Base-by-base conservation (phyloP, 2,797 vertebrate genomes). In the Pitangus sulphuratus region DNA sequence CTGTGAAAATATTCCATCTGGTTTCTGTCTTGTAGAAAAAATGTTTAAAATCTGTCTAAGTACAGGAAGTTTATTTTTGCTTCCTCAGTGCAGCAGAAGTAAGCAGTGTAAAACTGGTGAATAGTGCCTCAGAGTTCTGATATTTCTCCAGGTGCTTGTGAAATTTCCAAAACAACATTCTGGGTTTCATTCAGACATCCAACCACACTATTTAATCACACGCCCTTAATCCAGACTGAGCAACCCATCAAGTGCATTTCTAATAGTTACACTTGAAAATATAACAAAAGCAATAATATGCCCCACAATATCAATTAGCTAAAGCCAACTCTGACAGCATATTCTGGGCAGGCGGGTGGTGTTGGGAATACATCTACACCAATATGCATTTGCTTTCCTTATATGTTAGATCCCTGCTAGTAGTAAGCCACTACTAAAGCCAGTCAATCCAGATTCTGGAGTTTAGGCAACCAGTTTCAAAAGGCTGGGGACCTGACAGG, bases 1-100 rank as follows among this genome's bases (percentile, higher is more conserved):
- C 97, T 98, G 96, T 98, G 94, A 97, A 97, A 97, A 97, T 79
- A 94, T 94, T 93, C 95, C 91, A 94, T 95, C 97, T 96, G 95
- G 91, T 81, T 96, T 96, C 97, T 95, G 97, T 96, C 97, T 97
- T 84, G 42, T 53, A 97, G 89, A 88, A 94, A 97, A 97, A 97
- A 97, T 93, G 84, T 94, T 96, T 96, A 92, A 96, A 97, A 95
- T 95, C 96, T 95, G 95, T 92, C 95, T 91, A 93, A 92, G 89
- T 77, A 92, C 90, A 95, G 65, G 87, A 97, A 95, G 92, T 96
- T 96, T 96, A 92, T 92, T 97, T 97, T 95, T 95, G 93, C 89
- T 95, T 95, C 83, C 87, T 89, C 81, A 81, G 33, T 85, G 66
- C 58, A 82, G 80, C 80, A 96, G 91, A 91, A 96, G 71, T 68